Evolutionary conservation across 2,797 vertebrate genomes (phyloP).

Genomic region (Eulemur mongoz): DNA sequence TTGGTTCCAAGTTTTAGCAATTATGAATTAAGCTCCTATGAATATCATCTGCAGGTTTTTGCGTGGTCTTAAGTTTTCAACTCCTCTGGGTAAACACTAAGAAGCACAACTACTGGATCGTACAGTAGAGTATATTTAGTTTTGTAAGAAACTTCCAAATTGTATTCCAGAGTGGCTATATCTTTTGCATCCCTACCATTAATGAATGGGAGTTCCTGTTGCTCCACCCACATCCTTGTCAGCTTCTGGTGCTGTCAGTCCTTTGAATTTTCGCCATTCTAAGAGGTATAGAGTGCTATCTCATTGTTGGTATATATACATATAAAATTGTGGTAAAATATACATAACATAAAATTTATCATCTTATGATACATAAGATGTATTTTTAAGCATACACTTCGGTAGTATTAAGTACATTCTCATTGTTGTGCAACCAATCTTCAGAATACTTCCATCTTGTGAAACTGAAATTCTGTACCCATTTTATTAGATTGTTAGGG

Average conservation of each 20-base stretch:
- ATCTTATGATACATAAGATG: too few species aligned
- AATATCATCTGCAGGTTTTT: not conserved
- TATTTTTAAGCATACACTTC: not conserved
- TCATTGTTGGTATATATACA: not conserved
- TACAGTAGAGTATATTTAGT: not conserved
- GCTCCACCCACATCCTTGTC: not conserved
- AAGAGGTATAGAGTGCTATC: not conserved
- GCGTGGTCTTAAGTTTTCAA: not conserved
- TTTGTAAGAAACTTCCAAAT: not conserved
- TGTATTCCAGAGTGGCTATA: not conserved
- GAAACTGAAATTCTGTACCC: not conserved
- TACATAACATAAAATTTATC: not conserved
- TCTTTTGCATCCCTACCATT: not conserved
- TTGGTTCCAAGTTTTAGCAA: not conserved
- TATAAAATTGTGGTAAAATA: not conserved
- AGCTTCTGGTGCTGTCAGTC: not conserved
- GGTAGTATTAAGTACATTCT: not conserved
- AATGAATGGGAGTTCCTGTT: not conserved
- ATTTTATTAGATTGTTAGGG: not conserved
- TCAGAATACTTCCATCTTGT: not conserved
- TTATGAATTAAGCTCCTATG: not conserved
- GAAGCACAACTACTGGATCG: not conserved
- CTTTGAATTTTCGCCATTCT: not conserved
- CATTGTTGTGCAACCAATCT: not conserved
- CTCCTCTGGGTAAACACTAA: not conserved